Conservation (phyloP, 2,797 vertebrate genomes). For the Halcyon smyrnensis region DNA sequence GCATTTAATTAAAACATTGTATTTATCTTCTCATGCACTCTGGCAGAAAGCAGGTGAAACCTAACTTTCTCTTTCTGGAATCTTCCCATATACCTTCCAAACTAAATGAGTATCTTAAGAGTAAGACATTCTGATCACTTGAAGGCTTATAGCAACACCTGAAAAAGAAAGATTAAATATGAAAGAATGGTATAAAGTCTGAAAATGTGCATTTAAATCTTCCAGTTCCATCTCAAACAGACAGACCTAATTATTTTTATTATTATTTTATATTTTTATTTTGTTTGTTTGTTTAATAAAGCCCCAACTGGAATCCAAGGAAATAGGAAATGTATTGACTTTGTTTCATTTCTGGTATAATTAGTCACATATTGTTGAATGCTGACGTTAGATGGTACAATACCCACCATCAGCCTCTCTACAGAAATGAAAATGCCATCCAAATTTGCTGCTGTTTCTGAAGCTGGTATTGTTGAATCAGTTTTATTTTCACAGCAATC, state of each 20-base stretch:
- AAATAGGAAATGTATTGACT: neutral
- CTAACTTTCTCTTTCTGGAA: neutral
- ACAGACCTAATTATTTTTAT: neutral
- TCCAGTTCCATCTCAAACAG: constrained; percentile 3
- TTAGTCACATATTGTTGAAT: constrained; percentile 4
- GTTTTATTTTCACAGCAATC: neutral
- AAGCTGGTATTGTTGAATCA: neutral
- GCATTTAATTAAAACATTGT: neutral
- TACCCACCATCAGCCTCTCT: neutral
- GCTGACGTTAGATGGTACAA: neutral
- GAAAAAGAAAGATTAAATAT: constrained; percentile 26
- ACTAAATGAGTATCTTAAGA: neutral
- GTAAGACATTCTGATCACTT: neutral
- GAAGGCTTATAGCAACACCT: neutral
- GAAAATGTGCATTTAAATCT: constrained; percentile 52
- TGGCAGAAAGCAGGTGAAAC: neutral
- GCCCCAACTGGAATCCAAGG: neutral
- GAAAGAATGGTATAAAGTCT: neutral
- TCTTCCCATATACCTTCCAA: neutral
- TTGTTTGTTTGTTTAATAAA: neutral
- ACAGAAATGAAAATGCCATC: neutral
- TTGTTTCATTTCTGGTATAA: constrained; percentile 4
- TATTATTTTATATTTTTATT: neutral
- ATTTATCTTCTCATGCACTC: neutral
- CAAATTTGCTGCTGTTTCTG: neutral